These are phyloP conservation scores for Cyprinodon tularosa DNA, from an alignment of 2,113 vertebrate species.

Conservation along the genomic window DNA sequence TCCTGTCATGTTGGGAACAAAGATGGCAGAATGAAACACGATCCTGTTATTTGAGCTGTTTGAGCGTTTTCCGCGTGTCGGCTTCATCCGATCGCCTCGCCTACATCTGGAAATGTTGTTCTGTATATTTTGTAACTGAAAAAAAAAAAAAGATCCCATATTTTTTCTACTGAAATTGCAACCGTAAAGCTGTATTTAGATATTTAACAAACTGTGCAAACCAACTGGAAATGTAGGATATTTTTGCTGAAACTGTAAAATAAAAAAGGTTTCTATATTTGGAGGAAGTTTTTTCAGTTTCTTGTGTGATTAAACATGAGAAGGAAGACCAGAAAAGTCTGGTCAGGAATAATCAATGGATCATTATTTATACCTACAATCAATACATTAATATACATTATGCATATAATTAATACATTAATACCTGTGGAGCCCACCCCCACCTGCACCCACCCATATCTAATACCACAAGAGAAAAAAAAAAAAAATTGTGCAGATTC, in stretches of 20 bases:
- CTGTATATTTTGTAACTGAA: slow-evolving; percentile 73
- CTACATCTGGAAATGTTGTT: background rate
- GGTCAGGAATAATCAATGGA: too few species aligned
- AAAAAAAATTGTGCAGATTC: background rate
- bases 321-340: too few species aligned
- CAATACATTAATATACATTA: too few species aligned
- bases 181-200: slow-evolving; percentile 78
- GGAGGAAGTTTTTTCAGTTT: slow-evolving; percentile 43
- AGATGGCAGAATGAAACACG: background rate
- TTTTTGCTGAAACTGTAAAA: slow-evolving; percentile 79
- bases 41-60: background rate
- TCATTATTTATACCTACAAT: too few species aligned
- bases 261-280: slow-evolving; percentile 79
- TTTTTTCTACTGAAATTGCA: slow-evolving; percentile 77
- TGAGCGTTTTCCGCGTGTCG: background rate
- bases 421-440: too few species aligned
- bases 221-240: slow-evolving; percentile 77
- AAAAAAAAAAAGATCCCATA: slow-evolving; percentile 51
- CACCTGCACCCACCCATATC: too few species aligned
- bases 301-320: background rate
- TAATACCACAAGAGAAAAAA: too few species aligned
- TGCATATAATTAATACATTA: too few species aligned
- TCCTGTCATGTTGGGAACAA: background rate
- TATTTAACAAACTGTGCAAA: slow-evolving; percentile 76
- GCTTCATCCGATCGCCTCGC: background rate